These are phyloP conservation scores for Calliphora vicina DNA, from an alignment of 1,140 invertebrate species.

Conservation along the genomic window DNA sequence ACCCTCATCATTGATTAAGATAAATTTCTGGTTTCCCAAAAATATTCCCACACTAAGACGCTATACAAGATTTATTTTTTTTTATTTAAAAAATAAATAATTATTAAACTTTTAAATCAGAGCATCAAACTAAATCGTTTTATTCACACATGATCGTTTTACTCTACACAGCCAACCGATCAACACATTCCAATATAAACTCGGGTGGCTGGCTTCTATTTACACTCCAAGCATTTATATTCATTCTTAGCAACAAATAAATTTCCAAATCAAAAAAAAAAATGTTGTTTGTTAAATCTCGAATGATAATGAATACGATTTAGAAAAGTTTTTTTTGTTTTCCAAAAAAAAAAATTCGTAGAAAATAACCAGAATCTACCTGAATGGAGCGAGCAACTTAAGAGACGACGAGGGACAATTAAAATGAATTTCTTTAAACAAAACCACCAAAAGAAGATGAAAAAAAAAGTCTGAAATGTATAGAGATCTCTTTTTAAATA, in stretches of 20 bases:
- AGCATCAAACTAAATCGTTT: constrained; percentile 24
- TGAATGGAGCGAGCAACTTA: neutral
- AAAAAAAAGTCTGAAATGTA: neutral
- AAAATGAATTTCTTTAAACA: neutral
- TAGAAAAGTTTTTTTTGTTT: neutral
- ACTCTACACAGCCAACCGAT: too few species aligned
- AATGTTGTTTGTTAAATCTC: too few species aligned
- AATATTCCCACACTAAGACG: neutral
- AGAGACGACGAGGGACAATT: neutral
- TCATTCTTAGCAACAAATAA: neutral
- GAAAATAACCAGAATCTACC: neutral
- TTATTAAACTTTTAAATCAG: neutral
- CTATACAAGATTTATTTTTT: neutral
- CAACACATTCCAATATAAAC: too few species aligned
- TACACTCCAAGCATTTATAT: too few species aligned
- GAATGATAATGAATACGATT: neutral
- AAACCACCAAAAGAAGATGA: neutral
- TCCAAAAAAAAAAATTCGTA: neutral
- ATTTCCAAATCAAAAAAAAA: neutral
- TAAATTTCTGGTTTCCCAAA: neutral
- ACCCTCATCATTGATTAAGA: neutral
- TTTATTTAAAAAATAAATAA: neutral
- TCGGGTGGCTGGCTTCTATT: too few species aligned
- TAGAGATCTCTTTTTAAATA: neutral
- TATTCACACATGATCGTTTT: constrained; percentile 13